A percentile compares a stretch with the other conserved stretches of the same genome.
Evolutionary conservation across 2,888 invertebrate genomes (phyloP).

Genomic region (Dolomedes plantarius): DNA sequence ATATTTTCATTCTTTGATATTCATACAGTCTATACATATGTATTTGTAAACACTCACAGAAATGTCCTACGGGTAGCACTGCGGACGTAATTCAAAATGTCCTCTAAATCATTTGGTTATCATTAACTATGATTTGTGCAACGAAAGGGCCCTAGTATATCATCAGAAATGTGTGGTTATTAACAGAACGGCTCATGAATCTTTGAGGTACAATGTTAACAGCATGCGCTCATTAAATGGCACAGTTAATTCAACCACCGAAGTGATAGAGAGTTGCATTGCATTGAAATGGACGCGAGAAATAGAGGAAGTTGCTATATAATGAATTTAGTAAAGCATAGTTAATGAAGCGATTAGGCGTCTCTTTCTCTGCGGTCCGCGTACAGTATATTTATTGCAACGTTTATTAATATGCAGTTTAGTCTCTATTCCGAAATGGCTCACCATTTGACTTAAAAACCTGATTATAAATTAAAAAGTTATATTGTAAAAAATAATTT

Average conservation of each 20-base stretch:
- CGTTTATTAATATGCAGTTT: too few species aligned
- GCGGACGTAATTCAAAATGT: neutral
- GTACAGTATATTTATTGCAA: too few species aligned
- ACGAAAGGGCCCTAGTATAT: neutral
- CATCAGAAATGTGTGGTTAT: slow-evolving; percentile 20
- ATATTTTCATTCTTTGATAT: too few species aligned
- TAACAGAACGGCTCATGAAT: slow-evolving; percentile 14
- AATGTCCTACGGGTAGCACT: neutral
- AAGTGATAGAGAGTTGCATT: slow-evolving; percentile 30
- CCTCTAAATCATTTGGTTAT: neutral
- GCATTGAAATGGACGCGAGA: neutral
- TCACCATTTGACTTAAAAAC: too few species aligned
- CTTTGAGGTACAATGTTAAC: slow-evolving; percentile 32
- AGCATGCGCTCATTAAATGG: slow-evolving; percentile 19
- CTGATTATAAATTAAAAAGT: too few species aligned
- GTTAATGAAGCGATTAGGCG: neutral
- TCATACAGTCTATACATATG: too few species aligned
- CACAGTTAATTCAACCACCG: slow-evolving; percentile 13
- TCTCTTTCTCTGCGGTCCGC: neutral
- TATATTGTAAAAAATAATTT: too few species aligned
- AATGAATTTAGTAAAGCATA: neutral
- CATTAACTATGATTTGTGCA: neutral
- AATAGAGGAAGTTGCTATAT: neutral
- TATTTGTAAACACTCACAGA: neutral
- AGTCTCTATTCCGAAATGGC: too few species aligned